phyloP scores from a whole-genome alignment of 2,113 vertebrate species.

The Jacana jacana region DNA sequence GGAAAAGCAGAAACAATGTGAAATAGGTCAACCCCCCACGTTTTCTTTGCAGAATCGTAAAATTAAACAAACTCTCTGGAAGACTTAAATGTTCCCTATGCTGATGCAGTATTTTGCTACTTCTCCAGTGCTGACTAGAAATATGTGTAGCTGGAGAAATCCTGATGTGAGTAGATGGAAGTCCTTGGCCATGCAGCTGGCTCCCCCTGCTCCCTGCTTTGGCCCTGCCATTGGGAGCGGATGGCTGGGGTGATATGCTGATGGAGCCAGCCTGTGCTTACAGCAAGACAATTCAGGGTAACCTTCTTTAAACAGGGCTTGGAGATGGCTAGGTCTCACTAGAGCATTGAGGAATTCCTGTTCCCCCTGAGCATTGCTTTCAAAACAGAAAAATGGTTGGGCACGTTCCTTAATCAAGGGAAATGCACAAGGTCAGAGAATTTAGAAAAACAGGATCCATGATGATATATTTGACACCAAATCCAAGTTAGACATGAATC shows the following conservation, averaged over 20 bases:
- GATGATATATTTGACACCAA: not conserved
- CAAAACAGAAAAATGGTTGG: not conserved
- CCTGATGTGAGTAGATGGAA: not conserved
- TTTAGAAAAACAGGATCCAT: not conserved
- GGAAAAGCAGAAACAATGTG: not conserved
- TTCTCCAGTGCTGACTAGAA: not conserved
- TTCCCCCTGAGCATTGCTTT: not conserved
- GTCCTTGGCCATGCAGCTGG: not conserved
- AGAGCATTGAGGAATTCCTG: not conserved
- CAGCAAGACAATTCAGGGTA: not conserved
- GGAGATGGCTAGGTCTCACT: not conserved
- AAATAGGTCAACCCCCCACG: not conserved
- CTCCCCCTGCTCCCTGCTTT: not conserved
- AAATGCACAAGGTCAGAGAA: not conserved
- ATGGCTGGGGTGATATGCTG: not conserved
- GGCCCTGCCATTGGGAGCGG: not conserved
- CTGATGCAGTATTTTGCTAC: not conserved
- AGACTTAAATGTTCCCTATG: not conserved
- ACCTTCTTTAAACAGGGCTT: not conserved
- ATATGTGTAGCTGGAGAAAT: not conserved
- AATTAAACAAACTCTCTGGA: not conserved
- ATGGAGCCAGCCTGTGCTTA: not conserved
- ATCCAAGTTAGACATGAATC: not conserved
- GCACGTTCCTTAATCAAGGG: not conserved
- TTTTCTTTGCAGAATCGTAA: not conserved